These are phyloP conservation scores for Zaprionus kolodkinae DNA, from an alignment of 1,140 invertebrate species.

Conservation along the genomic window DNA sequence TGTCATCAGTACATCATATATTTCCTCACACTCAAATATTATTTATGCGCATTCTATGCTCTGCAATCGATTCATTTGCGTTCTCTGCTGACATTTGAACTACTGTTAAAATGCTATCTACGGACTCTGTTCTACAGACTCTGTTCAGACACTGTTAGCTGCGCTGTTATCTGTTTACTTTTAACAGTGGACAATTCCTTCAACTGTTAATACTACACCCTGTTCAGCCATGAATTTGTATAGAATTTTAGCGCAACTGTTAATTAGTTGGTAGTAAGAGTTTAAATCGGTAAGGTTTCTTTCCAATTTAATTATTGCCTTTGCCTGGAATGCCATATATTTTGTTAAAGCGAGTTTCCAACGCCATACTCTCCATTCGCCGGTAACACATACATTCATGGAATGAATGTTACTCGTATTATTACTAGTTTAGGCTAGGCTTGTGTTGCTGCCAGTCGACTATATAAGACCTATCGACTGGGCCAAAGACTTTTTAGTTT, in stretches of 20 bases:
- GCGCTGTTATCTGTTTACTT: neutral
- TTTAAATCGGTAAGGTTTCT: neutral
- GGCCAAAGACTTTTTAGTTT: constrained; percentile 59
- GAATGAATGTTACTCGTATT: neutral
- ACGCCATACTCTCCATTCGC: neutral
- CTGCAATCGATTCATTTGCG: constrained; percentile 39
- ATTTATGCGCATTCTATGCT: constrained; percentile 8
- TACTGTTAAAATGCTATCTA: constrained; percentile 46
- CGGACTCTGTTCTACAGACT: neutral
- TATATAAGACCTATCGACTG: constrained; percentile 56
- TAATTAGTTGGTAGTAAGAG: neutral
- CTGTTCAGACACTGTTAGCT: constrained; percentile 25
- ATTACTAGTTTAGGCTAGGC: neutral
- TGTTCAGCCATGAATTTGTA: neutral
- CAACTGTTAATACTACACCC: neutral
- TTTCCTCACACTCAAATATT: neutral
- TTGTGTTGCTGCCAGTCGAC: constrained; percentile 13
- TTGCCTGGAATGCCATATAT: neutral
- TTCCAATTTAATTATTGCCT: neutral
- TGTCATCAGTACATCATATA: constrained; percentile 9
- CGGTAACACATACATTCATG: neutral
- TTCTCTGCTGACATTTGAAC: constrained; percentile 54
- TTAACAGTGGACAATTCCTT: neutral
- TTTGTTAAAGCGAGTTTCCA: neutral
- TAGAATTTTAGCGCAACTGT: neutral